phyloP scores from a whole-genome alignment of 2,113 vertebrate genomes.

The Taxidea taxus region DNA sequence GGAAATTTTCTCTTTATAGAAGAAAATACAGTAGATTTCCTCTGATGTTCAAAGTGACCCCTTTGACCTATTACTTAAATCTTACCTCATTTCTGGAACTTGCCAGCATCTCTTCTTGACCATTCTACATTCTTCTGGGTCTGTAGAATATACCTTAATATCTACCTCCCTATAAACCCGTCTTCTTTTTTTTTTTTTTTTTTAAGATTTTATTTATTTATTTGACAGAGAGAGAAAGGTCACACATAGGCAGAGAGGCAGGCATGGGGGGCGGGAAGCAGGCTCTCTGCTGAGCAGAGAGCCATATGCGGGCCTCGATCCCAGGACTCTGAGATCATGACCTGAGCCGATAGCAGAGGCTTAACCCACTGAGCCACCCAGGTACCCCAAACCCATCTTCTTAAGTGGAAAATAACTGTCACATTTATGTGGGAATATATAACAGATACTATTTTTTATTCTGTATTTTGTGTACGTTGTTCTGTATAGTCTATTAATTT shows the following conservation, averaged over 20 bases:
- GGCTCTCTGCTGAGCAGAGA: no score
- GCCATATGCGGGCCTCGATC: no score
- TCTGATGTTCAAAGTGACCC: neutral
- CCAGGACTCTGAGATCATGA: no score
- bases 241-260: no score
- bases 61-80: neutral
- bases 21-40: neutral
- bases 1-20: neutral
- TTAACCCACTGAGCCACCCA: no score
- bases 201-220: no score
- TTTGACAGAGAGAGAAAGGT: no score
- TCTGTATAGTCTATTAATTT: neutral
- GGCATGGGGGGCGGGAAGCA: no score
- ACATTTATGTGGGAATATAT: neutral
- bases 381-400: neutral
- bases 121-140: neutral
- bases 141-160: neutral
- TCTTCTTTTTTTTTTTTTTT: no score
- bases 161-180: neutral
- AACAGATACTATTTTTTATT: neutral
- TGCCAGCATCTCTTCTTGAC: neutral
- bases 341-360: no score
- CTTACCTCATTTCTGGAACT: conserved; percentile 3
- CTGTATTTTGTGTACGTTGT: neutral
- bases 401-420: neutral